Evolutionary conservation across 1,140 invertebrate genomes (phyloP).

Genomic region (Heliconius nattereri): DNA sequence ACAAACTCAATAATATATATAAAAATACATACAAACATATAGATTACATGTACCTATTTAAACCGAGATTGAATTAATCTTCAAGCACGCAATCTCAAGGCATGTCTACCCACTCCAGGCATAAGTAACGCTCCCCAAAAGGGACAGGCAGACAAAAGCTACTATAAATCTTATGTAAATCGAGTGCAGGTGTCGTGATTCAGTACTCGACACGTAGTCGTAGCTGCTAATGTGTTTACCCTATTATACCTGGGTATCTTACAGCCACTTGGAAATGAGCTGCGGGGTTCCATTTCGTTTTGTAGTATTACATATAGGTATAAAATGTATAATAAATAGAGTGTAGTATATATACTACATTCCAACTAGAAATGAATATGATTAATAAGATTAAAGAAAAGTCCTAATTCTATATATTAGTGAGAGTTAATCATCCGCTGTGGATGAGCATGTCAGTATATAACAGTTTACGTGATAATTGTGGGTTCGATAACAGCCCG

Average conservation of each 20-base stretch:
- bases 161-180: conserved; percentile 59
- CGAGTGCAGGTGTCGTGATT: conserved; percentile 66
- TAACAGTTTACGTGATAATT: too few relatives aligned
- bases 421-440: too few relatives aligned
- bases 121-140: conserved; percentile 36
- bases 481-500: too few relatives aligned
- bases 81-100: background rate
- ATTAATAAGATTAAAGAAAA: too few relatives aligned
- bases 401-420: too few relatives aligned
- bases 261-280: conserved; percentile 44
- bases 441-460: too few relatives aligned
- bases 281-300: background rate
- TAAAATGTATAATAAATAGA: too few relatives aligned
- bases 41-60: background rate
- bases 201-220: conserved; percentile 48
- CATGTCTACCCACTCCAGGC: background rate
- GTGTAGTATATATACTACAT: too few relatives aligned
- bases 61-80: conserved; percentile 7
- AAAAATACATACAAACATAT: background rate
- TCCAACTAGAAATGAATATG: too few relatives aligned
- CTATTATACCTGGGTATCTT: conserved; percentile 59
- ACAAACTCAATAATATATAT: background rate
- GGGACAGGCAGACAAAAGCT: conserved; percentile 49
- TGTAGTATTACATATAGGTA: background rate
- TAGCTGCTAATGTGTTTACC: conserved; percentile 67